phyloP scores from a whole-genome alignment of 1,140 invertebrate species.

The Hycleus phaleratus region DNA sequence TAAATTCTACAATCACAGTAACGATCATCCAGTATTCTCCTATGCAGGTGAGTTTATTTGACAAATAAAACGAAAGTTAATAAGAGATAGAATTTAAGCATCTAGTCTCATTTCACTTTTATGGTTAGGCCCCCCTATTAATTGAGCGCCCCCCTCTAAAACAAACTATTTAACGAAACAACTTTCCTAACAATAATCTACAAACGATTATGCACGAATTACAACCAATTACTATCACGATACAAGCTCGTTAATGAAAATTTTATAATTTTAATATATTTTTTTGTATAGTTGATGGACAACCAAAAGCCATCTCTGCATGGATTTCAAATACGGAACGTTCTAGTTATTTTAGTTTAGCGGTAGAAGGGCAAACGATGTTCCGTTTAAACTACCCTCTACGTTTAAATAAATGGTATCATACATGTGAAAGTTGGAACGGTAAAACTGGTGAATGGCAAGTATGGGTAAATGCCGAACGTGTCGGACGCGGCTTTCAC shows the following conservation, averaged over 20 bases:
- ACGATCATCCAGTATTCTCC: conserved; percentile 72
- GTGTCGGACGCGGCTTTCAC: conserved; percentile 73
- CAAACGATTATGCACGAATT: no score
- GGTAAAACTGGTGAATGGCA: conserved; percentile 80
- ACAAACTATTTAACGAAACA: no score
- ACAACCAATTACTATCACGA: no score
- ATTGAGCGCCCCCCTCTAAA: no score
- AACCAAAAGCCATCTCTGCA: conserved; percentile 60
- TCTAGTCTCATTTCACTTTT: no score
- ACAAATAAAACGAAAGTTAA: neutral
- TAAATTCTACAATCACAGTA: conserved; percentile 70
- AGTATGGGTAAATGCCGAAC: conserved; percentile 74
- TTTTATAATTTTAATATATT: neutral
- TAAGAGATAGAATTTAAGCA: no score
- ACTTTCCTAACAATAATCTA: no score
- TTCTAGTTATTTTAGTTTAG: conserved; percentile 71
- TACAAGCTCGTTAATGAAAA: no score
- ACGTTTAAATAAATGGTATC: conserved; percentile 73
- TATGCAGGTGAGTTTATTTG: conserved; percentile 59
- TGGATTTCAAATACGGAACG: conserved; percentile 71
- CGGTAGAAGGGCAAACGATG: conserved; percentile 70
- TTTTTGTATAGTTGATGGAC: conserved; percentile 52
- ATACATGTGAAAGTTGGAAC: conserved; percentile 79
- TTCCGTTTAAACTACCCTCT: conserved; percentile 75
- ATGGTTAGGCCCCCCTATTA: no score